Evolutionary conservation across 2,113 vertebrate genomes (phyloP).

Genomic region (Cyrtonyx montezumae): DNA sequence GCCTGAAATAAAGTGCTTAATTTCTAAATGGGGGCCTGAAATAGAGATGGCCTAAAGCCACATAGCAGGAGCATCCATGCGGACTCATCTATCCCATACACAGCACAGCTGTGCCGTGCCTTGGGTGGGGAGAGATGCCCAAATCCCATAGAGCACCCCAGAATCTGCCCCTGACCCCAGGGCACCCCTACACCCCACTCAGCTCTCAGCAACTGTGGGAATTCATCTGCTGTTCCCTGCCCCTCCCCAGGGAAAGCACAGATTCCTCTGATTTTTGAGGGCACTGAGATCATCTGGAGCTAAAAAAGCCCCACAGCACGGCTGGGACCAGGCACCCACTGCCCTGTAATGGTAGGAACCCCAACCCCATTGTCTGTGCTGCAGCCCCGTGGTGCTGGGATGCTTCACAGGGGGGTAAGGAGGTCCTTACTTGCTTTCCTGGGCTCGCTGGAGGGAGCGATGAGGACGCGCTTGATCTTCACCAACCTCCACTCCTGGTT

Average conservation of each 20-base stretch:
- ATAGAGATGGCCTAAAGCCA: not conserved
- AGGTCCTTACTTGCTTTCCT: constrained; percentile 74
- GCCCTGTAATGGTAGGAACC: not conserved
- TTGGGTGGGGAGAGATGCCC: accelerated
- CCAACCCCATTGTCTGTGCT: not conserved
- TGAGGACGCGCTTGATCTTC: constrained; percentile 61
- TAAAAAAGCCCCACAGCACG: not conserved
- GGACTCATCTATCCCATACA: not conserved
- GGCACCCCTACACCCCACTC: accelerated
- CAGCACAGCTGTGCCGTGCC: not conserved
- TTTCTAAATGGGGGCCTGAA: not conserved
- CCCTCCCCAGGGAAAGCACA: not conserved
- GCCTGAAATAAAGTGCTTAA: not conserved
- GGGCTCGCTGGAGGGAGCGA: not conserved
- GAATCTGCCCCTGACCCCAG: not conserved
- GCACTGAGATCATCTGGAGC: constrained; percentile 29
- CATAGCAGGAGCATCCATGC: not conserved
- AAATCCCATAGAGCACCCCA: not conserved
- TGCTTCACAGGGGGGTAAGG: not conserved
- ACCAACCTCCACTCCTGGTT: constrained; percentile 68
- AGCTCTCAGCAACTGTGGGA: not conserved
- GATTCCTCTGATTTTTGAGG: constrained; percentile 53
- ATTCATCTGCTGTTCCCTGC: not conserved
- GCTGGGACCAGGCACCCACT: not conserved
- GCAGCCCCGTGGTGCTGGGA: not conserved